phyloP scores from a whole-genome alignment of 1,140 invertebrate species.

The Drosophila sechellia region DNA sequence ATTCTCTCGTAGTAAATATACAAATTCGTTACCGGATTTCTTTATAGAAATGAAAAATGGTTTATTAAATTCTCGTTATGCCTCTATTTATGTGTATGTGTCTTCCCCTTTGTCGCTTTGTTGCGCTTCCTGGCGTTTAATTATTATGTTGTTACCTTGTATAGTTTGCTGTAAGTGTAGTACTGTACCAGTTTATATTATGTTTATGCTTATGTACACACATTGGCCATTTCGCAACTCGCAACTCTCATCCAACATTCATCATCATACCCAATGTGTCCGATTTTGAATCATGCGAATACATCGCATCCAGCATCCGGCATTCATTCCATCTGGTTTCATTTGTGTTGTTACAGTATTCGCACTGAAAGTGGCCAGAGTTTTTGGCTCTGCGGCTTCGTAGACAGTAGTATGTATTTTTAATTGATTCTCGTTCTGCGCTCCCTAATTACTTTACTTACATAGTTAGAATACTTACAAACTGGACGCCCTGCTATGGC shows the following conservation, averaged over 20 bases:
- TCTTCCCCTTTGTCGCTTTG: conserved; percentile 18
- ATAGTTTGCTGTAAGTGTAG: conserved; percentile 82
- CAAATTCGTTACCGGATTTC: conserved; percentile 81
- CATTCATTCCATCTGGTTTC: conserved; percentile 10
- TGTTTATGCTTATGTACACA: conserved; percentile 60
- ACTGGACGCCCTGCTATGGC: conserved; percentile 65
- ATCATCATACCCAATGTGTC: conserved; percentile 44
- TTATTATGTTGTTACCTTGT: conserved; percentile 74
- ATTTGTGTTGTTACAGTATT: conserved; percentile 59
- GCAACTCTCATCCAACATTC: conserved; percentile 29
- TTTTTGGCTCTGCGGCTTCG: conserved; percentile 6
- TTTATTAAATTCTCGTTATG: conserved; percentile 77
- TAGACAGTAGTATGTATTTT: conserved; percentile 49
- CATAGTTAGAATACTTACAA: conserved; percentile 79
- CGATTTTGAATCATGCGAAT: conserved; percentile 16
- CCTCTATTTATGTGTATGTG: conserved; percentile 70
- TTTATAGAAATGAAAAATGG: conserved; percentile 79
- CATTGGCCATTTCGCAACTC: conserved; percentile 50
- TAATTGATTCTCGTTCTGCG: conserved; percentile 61
- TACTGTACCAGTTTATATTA: conserved; percentile 65
- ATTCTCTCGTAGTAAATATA: conserved; percentile 76
- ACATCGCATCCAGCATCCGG: background rate
- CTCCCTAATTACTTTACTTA: conserved; percentile 75
- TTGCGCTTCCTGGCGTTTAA: conserved; percentile 38
- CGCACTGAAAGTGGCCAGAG: conserved; percentile 43